Percentiles rank a stretch among this genome's conserved stretches.
Evolutionary conservation across 92 coral and sea anemone species (phyloP).

Genomic region (Epizoanthus fatuus): DNA sequence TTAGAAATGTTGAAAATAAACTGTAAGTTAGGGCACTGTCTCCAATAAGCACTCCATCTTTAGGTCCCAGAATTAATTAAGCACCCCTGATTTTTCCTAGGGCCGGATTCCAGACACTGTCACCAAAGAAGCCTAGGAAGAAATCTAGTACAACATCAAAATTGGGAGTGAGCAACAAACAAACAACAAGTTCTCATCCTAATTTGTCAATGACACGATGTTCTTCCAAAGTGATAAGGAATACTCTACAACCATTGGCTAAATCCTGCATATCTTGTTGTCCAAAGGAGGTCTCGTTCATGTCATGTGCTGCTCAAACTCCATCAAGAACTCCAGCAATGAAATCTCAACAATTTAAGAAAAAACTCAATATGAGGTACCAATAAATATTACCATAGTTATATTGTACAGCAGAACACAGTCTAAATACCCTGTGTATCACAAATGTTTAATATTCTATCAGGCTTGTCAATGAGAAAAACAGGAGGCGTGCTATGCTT

Average conservation of each 20-base stretch:
- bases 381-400: background rate
- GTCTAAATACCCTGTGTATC: background rate
- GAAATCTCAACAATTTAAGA: conserved; percentile 38
- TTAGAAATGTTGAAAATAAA: too few species aligned
- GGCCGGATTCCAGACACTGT: conserved; percentile 3
- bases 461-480: too few species aligned
- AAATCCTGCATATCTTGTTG: background rate
- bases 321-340: background rate
- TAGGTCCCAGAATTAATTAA: too few species aligned
- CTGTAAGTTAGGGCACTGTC: too few species aligned
- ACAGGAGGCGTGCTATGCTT: too few species aligned
- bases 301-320: background rate
- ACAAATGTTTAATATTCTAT: background rate
- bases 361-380: conserved; percentile 67
- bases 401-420: background rate
- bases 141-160: background rate
- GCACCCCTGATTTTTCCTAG: background rate
- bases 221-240: background rate
- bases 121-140: background rate
- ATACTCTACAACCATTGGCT: background rate
- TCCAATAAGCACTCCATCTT: too few species aligned
- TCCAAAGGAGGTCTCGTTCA: background rate
- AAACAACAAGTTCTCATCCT: background rate
- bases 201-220: background rate
- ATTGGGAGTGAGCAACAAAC: background rate